Base-by-base conservation (phyloP, 2,113 vertebrate genomes). In the Apodemus speciosus region DNA sequence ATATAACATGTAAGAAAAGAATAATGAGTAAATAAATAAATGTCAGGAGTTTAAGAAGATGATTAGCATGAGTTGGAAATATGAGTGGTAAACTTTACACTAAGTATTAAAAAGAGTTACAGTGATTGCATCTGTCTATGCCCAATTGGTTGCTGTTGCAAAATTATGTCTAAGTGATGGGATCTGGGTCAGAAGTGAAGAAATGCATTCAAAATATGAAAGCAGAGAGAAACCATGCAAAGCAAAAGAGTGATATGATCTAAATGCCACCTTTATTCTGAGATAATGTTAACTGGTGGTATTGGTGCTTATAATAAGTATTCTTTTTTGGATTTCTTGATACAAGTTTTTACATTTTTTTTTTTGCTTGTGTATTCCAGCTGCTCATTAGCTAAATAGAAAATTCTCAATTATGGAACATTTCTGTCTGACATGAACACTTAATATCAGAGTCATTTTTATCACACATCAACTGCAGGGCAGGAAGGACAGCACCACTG, bases 251-350 rank as follows among this genome's bases (percentile, higher is more conserved):
- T 51, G 3, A 27, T 51, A 11, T 80, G 30, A 79, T 73, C 30
- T 38, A 86, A 88, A 46, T 66, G 53, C 3, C 0, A 32, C 49
- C 60, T 86, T 58, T 73, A 72, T 21, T 69, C 53, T 62, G 46
- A 90, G 64, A 94, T 83, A n/a, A 49, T 79, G 38, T 4, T 53
- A 80, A 83, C 35, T 64, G 11, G 38, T 51, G 20, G 3, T 49
- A 51, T 73, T 85, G 68, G 49, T 43, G 25, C 53, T 89, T 77
- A 14, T 7, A 83, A 83, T 71, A 85, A 77, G 30, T 66, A 77
- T 68, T 91, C 11, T 89, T 94, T 95, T 95, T 64, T 69, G 32
- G 13, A 71, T 92, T 85, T 6, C 13, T 88, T 92, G 90, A 66
- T 71, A 66, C 77, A 35, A 16, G 73, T 76, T 58, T 85, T 79